These are phyloP conservation scores for Notocelia uddmanniana DNA, from an alignment of 2,888 invertebrate genomes.

Conservation along the genomic window DNA sequence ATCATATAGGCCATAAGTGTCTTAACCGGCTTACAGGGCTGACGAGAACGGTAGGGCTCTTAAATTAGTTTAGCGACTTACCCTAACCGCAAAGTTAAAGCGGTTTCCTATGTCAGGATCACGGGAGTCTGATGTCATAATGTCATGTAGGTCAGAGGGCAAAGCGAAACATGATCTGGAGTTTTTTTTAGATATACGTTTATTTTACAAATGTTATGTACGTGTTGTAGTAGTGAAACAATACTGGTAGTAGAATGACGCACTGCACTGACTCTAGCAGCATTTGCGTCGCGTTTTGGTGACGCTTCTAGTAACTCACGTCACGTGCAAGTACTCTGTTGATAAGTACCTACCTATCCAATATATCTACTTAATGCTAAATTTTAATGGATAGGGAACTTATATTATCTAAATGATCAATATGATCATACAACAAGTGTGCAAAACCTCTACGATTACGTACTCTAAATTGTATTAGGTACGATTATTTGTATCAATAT, in stretches of 20 bases:
- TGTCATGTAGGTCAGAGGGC: conserved; percentile 24
- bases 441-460: neutral
- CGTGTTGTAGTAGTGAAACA: conserved; percentile 9
- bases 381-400: neutral
- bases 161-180: conserved; percentile 4
- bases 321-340: too few species aligned
- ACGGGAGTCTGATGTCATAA: conserved; percentile 8
- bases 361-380: neutral
- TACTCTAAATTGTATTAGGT: neutral
- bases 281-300: conserved; percentile 15
- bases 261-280: conserved; percentile 20
- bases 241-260: conserved; percentile 27
- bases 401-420: neutral
- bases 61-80: conserved; percentile 49
- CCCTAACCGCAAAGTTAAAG: conserved; percentile 37
- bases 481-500: neutral
- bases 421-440: neutral
- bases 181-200: conserved; percentile 5
- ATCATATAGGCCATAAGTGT: conserved; percentile 66
- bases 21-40: conserved; percentile 72
- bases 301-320: conserved; percentile 5
- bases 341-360: neutral
- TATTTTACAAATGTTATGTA: conserved; percentile 13
- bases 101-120: conserved; percentile 12
- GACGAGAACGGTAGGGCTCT: conserved; percentile 61